A percentile compares a stretch with the other conserved stretches of the same genome.
Conservation (phyloP, 2,888 invertebrate genomes). For the Helleia helle region DNA sequence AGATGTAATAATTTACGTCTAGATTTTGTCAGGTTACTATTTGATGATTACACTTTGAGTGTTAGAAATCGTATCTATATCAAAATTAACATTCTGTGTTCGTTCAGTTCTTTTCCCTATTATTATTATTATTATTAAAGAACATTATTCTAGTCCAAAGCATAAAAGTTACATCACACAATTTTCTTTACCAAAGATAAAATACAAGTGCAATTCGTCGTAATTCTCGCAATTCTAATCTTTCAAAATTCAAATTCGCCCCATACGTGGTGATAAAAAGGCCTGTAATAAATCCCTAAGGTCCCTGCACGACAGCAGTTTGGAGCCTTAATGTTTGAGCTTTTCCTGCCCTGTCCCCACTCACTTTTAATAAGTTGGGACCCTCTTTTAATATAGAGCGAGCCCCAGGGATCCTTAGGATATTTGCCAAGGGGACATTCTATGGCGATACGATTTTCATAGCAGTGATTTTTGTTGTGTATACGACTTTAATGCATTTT, state of each 20-base stretch:
- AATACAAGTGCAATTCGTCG: background rate
- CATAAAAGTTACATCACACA: too few species aligned
- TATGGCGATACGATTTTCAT: conserved; percentile 34
- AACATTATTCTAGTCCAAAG: too few species aligned
- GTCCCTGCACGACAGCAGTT: conserved; percentile 14
- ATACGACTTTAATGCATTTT: too few species aligned
- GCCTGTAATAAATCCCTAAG: conserved; percentile 3
- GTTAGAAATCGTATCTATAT: too few species aligned
- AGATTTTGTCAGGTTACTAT: too few species aligned
- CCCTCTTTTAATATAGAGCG: conserved; percentile 62
- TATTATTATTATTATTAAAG: too few species aligned
- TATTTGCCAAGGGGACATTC: conserved; percentile 42
- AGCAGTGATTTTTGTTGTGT: conserved; percentile 46
- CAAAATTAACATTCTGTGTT: too few species aligned
- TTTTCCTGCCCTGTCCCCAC: conserved; percentile 34
- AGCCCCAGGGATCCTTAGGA: conserved; percentile 43
- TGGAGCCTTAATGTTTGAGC: conserved; percentile 45
- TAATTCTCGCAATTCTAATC: background rate
- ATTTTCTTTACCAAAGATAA: too few species aligned
- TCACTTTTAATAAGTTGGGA: conserved; percentile 58
- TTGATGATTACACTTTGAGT: too few species aligned
- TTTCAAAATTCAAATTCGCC: conserved; percentile 1
- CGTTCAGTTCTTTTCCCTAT: too few species aligned
- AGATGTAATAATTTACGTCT: too few species aligned
- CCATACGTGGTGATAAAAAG: background rate